A percentile compares a stretch with the other conserved stretches of the same genome.
Evolutionary conservation across 2,797 vertebrate species (phyloP).

Genomic region (Miichthys miiuy): DNA sequence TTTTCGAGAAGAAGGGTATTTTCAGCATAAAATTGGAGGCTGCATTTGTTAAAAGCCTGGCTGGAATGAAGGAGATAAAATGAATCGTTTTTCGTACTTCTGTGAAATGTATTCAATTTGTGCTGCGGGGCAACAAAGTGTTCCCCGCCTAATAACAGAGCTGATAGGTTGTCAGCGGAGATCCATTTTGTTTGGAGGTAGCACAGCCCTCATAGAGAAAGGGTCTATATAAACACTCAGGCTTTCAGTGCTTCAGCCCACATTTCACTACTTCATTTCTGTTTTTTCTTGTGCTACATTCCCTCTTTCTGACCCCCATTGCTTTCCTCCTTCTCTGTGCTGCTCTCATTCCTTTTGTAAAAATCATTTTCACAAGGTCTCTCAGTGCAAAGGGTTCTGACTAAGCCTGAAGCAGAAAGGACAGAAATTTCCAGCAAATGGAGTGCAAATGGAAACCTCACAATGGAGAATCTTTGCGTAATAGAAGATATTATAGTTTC

Average conservation of each 20-base stretch:
- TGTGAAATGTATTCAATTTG: constrained; percentile 31
- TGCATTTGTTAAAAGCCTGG: background rate
- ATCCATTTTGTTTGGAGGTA: constrained; percentile 41
- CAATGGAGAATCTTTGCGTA: background rate
- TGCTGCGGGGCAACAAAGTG: constrained; percentile 24
- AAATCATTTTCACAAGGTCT: constrained; percentile 8
- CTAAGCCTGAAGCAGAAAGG: constrained; percentile 12
- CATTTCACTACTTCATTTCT: constrained; percentile 10
- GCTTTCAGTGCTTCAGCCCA: constrained; percentile 16
- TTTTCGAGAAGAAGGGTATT: constrained; percentile 23
- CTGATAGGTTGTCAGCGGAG: constrained; percentile 33
- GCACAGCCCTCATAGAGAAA: constrained; percentile 9
- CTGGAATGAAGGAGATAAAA: constrained; percentile 11
- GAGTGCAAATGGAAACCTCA: constrained; percentile 7
- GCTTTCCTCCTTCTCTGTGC: constrained; percentile 6
- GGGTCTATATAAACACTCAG: constrained; percentile 13
- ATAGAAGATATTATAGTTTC: background rate
- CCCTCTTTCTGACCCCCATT: constrained; percentile 18
- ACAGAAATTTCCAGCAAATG: background rate
- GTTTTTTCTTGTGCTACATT: background rate
- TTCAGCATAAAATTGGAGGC: constrained; percentile 7
- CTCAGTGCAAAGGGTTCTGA: constrained; percentile 3
- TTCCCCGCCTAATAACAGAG: constrained; percentile 17
- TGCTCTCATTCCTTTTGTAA: constrained; percentile 26
- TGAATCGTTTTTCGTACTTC: constrained; percentile 11